These are phyloP conservation scores for Pelobates fuscus DNA, from an alignment of 2,113 vertebrate genomes.

Conservation along the genomic window DNA sequence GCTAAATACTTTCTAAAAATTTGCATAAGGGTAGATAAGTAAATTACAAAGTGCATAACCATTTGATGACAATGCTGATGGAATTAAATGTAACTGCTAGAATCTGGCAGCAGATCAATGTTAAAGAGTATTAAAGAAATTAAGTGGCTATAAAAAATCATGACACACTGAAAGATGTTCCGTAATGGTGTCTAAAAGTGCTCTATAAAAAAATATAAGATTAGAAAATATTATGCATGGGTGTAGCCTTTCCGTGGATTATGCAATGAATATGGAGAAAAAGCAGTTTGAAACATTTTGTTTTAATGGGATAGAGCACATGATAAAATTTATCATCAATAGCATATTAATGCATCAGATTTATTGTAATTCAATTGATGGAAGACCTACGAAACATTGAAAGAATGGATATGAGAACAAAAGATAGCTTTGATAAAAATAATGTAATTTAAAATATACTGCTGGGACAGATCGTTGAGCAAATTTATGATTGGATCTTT, in stretches of 20 bases:
- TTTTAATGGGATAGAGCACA: constrained; percentile 21
- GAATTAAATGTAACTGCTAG: constrained; percentile 21
- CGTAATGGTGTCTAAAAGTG: constrained; percentile 25
- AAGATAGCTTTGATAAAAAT: neutral
- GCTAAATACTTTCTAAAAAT: neutral
- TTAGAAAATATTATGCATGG: constrained; percentile 16
- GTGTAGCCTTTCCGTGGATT: neutral
- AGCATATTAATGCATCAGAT: neutral
- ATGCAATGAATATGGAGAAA: constrained; percentile 1
- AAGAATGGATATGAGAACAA: neutral
- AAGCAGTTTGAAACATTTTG: constrained; percentile 5
- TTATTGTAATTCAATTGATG: constrained; percentile 17
- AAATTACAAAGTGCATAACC: constrained; percentile 19
- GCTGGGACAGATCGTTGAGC: neutral
- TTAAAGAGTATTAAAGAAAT: constrained; percentile 49
- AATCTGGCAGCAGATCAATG: constrained; percentile 46
- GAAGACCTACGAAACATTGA: neutral
- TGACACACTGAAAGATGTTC: constrained; percentile 34
- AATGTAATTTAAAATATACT: neutral
- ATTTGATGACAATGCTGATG: constrained; percentile 33
- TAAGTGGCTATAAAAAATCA: constrained; percentile 46
- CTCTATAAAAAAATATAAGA: constrained; percentile 37
- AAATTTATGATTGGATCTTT: neutral
- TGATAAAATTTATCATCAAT: constrained; percentile 19
- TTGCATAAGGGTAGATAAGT: neutral